phyloP scores from a whole-genome alignment of 2,797 vertebrate genomes.

The Oophaga sylvatica region DNA sequence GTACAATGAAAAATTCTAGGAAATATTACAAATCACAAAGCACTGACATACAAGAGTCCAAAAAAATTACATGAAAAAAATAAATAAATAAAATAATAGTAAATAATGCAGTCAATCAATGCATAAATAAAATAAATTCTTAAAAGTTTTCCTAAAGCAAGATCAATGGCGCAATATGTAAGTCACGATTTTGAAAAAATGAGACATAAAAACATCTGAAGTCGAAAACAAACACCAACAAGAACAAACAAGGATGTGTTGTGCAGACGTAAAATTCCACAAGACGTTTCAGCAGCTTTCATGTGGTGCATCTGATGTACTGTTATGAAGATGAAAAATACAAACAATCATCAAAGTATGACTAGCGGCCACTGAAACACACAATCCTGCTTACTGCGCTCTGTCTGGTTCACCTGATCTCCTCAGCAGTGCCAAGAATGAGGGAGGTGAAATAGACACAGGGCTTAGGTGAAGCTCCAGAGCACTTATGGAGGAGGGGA shows the following conservation, averaged over 20 bases:
- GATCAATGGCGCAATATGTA: background rate
- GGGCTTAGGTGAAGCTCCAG: conserved; percentile 14
- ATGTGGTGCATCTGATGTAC: conserved; percentile 12
- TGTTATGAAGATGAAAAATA: conserved; percentile 1
- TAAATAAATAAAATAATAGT: background rate
- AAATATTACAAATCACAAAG: too few species aligned
- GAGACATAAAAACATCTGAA: background rate
- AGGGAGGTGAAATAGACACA: conserved; percentile 14
- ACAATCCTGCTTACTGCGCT: conserved; percentile 3
- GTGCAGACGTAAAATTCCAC: background rate
- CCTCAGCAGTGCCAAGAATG: conserved; percentile 5
- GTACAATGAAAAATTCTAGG: too few species aligned
- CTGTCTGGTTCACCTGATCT: conserved; percentile 23
- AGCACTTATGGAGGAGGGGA: background rate
- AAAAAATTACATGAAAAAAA: too few species aligned
- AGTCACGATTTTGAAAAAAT: background rate
- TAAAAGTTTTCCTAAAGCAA: background rate
- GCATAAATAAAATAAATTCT: background rate
- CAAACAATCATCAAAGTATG: conserved; percentile 31
- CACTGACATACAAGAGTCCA: too few species aligned
- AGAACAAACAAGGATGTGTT: conserved; percentile 22
- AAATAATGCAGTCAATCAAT: background rate
- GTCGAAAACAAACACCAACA: conserved; percentile 11
- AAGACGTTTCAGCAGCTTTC: conserved; percentile 25
- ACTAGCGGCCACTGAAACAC: background rate